Evolutionary conservation across 2,113 vertebrate genomes (phyloP), one percentile per base, ranked within the genome.

Genomic region (Bombycilla garrulus): DNA sequence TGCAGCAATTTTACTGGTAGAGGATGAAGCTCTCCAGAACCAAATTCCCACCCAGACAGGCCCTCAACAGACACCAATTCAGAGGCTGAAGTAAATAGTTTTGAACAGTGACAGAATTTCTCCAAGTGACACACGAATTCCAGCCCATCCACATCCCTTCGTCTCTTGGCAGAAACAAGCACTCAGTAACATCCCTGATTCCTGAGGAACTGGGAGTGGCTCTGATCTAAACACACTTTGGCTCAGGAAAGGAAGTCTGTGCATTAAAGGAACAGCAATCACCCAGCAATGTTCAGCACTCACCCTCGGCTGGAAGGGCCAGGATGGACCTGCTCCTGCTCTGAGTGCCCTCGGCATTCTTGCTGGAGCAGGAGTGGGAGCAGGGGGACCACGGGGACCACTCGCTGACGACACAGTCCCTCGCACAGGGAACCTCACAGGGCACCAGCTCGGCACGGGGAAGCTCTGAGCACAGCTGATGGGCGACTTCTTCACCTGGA

Each of bases 301-400:
- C 92, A 99, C 99, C 99, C 97, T 99, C 98, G 3, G 98, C 98
- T 50, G 99, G 98, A 76, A 99, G 97, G 31, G 99, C 99, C 88
- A 99, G 86, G 86, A 99, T 96, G 26, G 96, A 98, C 42, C 99
- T 98, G 38, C 97, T 98, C 81, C 99, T 98, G 94, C 98, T 99
- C 67, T 99, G 99, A 62, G 95, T 98, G 35, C 99, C 99, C 87
- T 99, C 99, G 2, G 98, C 92, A 6, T 95, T 99, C 93, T 98
- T 99, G 89, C 96, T 98, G 87, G 98, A 98, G 89, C 99, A 99
- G 61, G 99, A 98, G 82, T 98, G 98, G 58, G 99, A 99, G 94
- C 99, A 99, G 2, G 97, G 44, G 9, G 99, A 99, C 99, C 99
- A 99, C 4, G 65, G 57, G 6, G 98, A 98, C 99, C 99, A 99